phyloP scores from a whole-genome alignment of 2,888 invertebrate genomes.

The Phrixothrix hirtus region DNA sequence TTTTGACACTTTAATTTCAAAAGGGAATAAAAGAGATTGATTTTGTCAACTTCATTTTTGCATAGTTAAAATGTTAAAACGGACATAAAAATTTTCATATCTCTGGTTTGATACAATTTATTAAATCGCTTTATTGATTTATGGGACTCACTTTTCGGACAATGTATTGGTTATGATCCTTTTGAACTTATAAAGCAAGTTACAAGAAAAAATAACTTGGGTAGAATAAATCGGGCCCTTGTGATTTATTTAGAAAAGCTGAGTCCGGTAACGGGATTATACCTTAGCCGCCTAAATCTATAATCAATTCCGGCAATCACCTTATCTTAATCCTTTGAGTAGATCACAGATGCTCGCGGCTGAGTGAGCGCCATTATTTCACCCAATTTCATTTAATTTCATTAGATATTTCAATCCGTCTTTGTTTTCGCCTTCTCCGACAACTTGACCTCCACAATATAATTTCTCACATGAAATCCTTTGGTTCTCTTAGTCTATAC shows the following conservation, averaged over 20 bases:
- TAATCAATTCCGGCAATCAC: constrained; percentile 37
- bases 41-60: background rate
- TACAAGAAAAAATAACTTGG: too few species aligned
- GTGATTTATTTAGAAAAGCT: constrained; percentile 36
- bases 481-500: constrained; percentile 37
- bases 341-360: constrained; percentile 33
- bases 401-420: constrained; percentile 51
- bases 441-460: constrained; percentile 40
- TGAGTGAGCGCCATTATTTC: constrained; percentile 46
- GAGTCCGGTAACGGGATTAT: constrained; percentile 36
- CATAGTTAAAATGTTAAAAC: too few species aligned
- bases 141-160: too few species aligned
- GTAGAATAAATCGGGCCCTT: constrained; percentile 12
- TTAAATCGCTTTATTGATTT: too few species aligned
- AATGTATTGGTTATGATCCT: too few species aligned
- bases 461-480: constrained; percentile 38
- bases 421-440: constrained; percentile 42
- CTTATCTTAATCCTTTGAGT: constrained; percentile 39
- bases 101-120: too few species aligned
- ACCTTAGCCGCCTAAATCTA: constrained; percentile 34
- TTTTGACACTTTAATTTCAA: background rate
- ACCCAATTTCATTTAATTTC: constrained; percentile 51
- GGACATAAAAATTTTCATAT: too few species aligned
- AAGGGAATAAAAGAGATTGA: background rate
- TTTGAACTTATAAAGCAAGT: too few species aligned